phyloP scores from a whole-genome alignment of 1,140 invertebrate genomes.

The Calliphora vicina region DNA sequence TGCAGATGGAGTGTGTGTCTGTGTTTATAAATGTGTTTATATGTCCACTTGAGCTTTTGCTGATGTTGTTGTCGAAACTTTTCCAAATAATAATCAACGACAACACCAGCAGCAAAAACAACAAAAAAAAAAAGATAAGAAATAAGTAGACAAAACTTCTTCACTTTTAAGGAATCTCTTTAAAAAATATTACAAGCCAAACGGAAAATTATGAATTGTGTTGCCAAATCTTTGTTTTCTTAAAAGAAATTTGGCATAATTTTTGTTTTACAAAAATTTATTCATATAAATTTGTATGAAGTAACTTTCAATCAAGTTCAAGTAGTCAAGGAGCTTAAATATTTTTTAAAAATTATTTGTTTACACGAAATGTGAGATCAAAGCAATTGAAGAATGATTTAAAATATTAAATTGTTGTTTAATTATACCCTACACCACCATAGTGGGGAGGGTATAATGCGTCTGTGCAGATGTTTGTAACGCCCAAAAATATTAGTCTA shows the following conservation, averaged over 20 bases:
- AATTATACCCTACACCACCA: too few relatives aligned
- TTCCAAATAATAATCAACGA: slow-evolving; percentile 5
- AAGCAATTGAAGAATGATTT: too few relatives aligned
- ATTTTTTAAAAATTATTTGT: too few relatives aligned
- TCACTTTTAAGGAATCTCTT: background rate
- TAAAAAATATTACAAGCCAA: background rate
- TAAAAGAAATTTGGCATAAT: background rate
- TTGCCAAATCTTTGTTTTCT: background rate
- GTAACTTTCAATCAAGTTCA: too few relatives aligned
- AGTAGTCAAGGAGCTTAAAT: too few relatives aligned
- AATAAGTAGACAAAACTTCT: background rate
- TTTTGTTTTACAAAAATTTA: too few relatives aligned
- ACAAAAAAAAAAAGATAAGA: background rate
- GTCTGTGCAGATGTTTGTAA: too few relatives aligned
- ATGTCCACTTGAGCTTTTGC: background rate
- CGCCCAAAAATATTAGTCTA: too few relatives aligned
- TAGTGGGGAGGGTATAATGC: too few relatives aligned
- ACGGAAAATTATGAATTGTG: background rate
- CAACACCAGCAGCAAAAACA: background rate
- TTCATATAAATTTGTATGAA: too few relatives aligned
- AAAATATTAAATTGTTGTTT: too few relatives aligned
- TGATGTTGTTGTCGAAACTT: background rate
- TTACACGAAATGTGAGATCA: too few relatives aligned
- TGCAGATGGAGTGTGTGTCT: background rate
- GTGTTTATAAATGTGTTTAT: background rate